These are phyloP conservation scores for Misgurnus mizolepis DNA, from an alignment of 2,113 vertebrate species.

Conservation along the genomic window DNA sequence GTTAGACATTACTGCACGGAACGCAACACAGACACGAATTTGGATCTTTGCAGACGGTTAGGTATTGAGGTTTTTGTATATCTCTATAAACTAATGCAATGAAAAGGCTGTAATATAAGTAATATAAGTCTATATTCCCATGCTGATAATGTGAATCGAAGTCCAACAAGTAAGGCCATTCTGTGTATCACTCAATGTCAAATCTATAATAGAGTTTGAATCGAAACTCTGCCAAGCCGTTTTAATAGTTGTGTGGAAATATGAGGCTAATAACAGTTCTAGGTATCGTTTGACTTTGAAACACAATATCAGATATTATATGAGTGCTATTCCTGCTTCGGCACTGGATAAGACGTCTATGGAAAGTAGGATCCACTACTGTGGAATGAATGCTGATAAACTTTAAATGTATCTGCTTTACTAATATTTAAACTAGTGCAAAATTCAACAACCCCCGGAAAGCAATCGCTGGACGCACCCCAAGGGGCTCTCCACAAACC, in stretches of 20 bases:
- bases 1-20: neutral
- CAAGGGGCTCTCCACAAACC: conserved; percentile 1
- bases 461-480: neutral
- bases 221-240: neutral
- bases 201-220: neutral
- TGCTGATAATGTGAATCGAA: neutral
- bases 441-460: neutral
- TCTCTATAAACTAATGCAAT: no score
- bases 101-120: no score
- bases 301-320: neutral
- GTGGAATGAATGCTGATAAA: neutral
- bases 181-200: neutral
- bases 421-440: conserved; percentile 1
- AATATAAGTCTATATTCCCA: neutral
- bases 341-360: neutral
- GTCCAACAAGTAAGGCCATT: neutral
- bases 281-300: no score
- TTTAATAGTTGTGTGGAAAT: neutral
- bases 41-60: no score
- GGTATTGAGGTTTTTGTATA: no score
- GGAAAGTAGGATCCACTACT: neutral
- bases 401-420: neutral
- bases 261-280: neutral
- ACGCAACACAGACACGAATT: no score
- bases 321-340: neutral